These are phyloP conservation scores for Ectropis crepuscularia DNA, from an alignment of 2,888 invertebrate species.

Conservation along the genomic window DNA sequence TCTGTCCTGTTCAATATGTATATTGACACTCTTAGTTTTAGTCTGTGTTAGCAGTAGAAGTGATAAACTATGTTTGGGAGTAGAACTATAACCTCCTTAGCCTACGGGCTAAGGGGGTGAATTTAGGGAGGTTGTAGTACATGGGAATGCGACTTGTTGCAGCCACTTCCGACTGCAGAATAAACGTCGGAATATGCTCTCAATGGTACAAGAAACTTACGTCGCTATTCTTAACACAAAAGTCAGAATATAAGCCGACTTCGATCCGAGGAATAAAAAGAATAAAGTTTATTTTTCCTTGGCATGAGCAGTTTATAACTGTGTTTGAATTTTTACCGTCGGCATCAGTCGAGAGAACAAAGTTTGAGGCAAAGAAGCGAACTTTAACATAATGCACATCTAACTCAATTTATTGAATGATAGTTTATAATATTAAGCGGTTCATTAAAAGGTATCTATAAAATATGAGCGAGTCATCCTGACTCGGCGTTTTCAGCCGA, in stretches of 20 bases:
- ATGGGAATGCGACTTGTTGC: constrained; percentile 73
- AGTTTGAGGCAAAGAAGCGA: neutral
- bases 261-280: neutral
- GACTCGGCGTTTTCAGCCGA: constrained; percentile 36
- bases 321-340: constrained; percentile 31
- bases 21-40: no score
- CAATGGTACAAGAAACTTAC: neutral
- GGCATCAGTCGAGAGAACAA: constrained; percentile 12
- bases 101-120: constrained; percentile 51
- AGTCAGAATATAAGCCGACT: neutral
- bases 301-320: neutral
- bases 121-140: constrained; percentile 47
- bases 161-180: constrained; percentile 64
- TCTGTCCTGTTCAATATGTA: no score
- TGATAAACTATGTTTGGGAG: constrained; percentile 23
- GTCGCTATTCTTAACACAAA: neutral
- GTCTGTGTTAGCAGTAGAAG: neutral
- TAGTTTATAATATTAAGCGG: constrained; percentile 23
- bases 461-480: constrained; percentile 34
- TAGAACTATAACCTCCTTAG: no score
- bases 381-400: neutral
- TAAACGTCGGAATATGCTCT: constrained; percentile 53
- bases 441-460: constrained; percentile 29
- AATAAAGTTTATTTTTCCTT: constrained; percentile 9
- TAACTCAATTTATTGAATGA: constrained; percentile 25